Evolutionary conservation across 2,888 invertebrate species (phyloP).

Genomic region (Leucozona laternaria): DNA sequence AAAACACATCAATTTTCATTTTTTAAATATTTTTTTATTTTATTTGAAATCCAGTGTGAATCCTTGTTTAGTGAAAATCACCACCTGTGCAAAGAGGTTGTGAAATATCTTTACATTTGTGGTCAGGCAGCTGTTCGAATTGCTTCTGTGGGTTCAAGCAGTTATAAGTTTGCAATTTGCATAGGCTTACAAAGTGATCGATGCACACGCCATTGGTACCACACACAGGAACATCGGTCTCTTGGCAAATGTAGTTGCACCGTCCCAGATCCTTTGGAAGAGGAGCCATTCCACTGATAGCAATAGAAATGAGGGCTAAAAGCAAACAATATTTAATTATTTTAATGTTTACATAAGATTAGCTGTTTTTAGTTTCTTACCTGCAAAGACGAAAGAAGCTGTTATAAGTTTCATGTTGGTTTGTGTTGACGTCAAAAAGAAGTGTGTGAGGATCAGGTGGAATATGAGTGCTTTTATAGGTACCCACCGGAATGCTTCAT

Average conservation of each 20-base stretch:
- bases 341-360: not conserved
- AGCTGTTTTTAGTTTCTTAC: slow-evolving; percentile 14
- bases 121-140: slow-evolving; percentile 77
- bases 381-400: slow-evolving; percentile 14
- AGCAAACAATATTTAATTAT: not conserved
- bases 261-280: slow-evolving; percentile 7
- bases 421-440: not conserved
- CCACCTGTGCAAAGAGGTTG: slow-evolving; percentile 15
- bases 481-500: not conserved
- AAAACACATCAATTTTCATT: not conserved
- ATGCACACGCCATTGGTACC: slow-evolving; percentile 79
- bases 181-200: slow-evolving; percentile 77
- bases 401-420: slow-evolving; percentile 41
- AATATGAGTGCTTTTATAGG: slow-evolving; percentile 27
- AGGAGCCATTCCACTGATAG: slow-evolving; percentile 18
- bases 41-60: not conserved
- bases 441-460: not conserved
- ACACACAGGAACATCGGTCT: slow-evolving; percentile 77
- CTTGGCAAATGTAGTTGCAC: slow-evolving; percentile 77
- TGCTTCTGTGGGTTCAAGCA: slow-evolving; percentile 79
- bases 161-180: slow-evolving; percentile 78
- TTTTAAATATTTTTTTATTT: not conserved
- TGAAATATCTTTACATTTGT: slow-evolving; percentile 76
- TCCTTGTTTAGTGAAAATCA: slow-evolving; percentile 7
- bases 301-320: slow-evolving; percentile 39